These are phyloP conservation scores for Cuculus canorus DNA, from an alignment of 2,797 vertebrate genomes.

Conservation along the genomic window DNA sequence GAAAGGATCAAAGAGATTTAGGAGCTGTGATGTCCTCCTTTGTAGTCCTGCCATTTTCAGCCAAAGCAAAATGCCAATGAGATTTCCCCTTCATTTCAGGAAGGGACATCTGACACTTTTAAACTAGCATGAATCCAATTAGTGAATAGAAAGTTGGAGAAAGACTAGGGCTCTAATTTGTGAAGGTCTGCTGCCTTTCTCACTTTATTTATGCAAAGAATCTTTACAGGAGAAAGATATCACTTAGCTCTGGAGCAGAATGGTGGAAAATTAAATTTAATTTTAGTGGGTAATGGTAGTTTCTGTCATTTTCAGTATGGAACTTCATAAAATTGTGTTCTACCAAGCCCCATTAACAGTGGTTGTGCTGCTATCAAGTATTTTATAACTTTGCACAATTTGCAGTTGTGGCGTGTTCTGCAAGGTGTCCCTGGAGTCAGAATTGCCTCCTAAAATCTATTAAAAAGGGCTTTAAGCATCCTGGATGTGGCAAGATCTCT, in stretches of 20 bases:
- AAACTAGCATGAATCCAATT: neutral
- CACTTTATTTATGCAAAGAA: neutral
- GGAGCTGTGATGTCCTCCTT: neutral
- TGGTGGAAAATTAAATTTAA: slow-evolving; percentile 25
- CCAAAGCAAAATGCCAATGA: neutral
- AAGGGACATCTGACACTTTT: neutral
- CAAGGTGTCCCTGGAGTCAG: neutral
- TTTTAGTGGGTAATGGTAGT: neutral
- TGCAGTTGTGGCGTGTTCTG: neutral
- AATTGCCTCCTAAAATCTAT: neutral
- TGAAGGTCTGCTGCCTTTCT: slow-evolving; percentile 11
- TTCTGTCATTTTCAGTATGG: neutral
- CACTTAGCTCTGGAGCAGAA: neutral
- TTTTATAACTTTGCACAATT: neutral
- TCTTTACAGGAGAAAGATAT: neutral
- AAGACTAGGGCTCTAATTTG: neutral
- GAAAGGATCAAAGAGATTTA: neutral
- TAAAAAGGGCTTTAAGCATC: neutral
- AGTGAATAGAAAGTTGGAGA: neutral
- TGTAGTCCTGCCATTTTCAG: neutral
- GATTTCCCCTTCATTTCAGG: neutral
- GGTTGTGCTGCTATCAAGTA: neutral
- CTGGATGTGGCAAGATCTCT: neutral
- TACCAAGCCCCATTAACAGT: neutral
- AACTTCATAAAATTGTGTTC: neutral